Base-by-base conservation (phyloP, 1,140 invertebrate genomes). In the Telenomus remus region DNA sequence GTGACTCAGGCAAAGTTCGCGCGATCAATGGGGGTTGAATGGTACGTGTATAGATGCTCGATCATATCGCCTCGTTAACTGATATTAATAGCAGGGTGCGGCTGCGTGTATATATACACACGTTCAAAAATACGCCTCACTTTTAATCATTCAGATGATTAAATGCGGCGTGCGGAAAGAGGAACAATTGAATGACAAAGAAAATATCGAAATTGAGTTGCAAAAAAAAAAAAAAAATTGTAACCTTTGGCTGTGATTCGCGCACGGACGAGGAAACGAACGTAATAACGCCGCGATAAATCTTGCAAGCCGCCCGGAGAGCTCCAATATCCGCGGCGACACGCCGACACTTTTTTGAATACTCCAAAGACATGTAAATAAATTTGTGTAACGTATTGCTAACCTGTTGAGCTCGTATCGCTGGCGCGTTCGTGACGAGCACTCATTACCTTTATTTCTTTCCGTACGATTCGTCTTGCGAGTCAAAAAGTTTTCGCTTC, bases 11-110 rank as follows among this genome's bases (percentile, higher is more conserved):
- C 76, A 49, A 80, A 76, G 49, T 57, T 50, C 55, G 1, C 19
- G 53, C 79, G 72, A 83, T 83, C 83, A 78, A 83, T 82, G 69
- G 78, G 78, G 60, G 73, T 60, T 78, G 77, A 79, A 69, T 72
- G 37, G 61, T 65, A 78, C 56, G 60, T 61, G 76, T 78, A 75
- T 79, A 76, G 80, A 80, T 76, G 70, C 76, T 77, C 84, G 85
- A 86, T 86, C 84, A 82, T 86, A 87, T 87, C 84, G 80, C 81
- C 79, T 86, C 78, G 85, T 87, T 87, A 87, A 87, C 84, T 85
- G 86, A 85, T 86, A 87, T 87, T 87, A 87, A 87, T 87, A 86
- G 86, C 83, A 82, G 84, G 86, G 85, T 82, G 85, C 84, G 85
- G 85, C 63, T 55, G 48, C 57, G 51, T 57, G 33, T 55, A 12